A percentile compares a stretch with the other conserved stretches of the same genome.
These are phyloP conservation scores for Pseudopodoces humilis DNA, from an alignment of 2,113 vertebrate genomes.

Conservation along the genomic window DNA sequence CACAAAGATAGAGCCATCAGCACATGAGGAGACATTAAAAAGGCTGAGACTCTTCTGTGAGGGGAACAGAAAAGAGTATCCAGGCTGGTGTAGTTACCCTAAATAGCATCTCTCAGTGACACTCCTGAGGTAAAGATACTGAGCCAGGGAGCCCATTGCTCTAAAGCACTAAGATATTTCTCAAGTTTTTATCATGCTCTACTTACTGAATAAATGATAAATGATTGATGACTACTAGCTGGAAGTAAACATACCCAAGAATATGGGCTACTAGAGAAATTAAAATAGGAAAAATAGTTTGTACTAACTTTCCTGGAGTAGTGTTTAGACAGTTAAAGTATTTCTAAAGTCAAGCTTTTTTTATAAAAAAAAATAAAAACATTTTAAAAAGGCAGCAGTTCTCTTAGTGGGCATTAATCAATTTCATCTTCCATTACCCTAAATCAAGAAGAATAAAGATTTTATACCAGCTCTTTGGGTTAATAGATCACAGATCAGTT, in stretches of 20 bases:
- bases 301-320: not conserved
- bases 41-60: not conserved
- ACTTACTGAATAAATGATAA: not conserved
- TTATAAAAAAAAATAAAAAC: not conserved
- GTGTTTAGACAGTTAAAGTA: not conserved
- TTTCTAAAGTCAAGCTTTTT: not conserved
- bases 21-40: not conserved
- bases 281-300: not conserved
- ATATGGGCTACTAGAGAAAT: not conserved
- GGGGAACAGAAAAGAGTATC: not conserved
- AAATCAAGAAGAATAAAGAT: not conserved
- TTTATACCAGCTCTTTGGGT: not conserved
- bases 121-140: not conserved
- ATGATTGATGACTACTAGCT: not conserved
- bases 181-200: not conserved
- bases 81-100: not conserved
- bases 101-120: not conserved
- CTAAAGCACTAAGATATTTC: not conserved
- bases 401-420: not conserved
- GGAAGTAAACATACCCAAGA: not conserved
- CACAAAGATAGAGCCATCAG: not conserved
- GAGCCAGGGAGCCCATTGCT: not conserved
- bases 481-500: not conserved
- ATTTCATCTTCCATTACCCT: not conserved
- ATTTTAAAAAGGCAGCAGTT: not conserved